phyloP scores from a whole-genome alignment of 2,888 invertebrate species.

The Dicyrtomina minuta region DNA sequence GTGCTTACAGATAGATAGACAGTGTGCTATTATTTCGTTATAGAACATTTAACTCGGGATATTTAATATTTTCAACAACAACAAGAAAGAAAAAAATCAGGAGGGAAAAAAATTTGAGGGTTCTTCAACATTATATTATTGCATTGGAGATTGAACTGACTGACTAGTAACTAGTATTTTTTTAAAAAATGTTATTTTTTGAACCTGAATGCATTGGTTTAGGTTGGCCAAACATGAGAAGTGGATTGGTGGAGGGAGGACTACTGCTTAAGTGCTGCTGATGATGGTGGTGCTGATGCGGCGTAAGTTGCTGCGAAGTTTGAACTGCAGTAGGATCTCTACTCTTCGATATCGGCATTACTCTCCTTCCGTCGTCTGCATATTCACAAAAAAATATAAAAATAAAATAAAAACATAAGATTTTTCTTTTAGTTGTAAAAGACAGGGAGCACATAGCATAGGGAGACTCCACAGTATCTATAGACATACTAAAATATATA shows the following conservation, averaged over 20 bases:
- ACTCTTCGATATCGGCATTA: slow-evolving; percentile 36
- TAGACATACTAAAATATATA: no score
- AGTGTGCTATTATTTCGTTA: no score
- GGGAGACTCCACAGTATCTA: no score
- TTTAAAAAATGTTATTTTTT: not conserved
- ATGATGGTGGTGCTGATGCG: slow-evolving; percentile 29
- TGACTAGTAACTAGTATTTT: no score
- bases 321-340: slow-evolving; percentile 30
- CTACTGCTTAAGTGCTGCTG: slow-evolving; percentile 30
- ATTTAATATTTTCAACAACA: no score
- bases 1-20: no score
- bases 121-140: no score
- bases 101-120: no score
- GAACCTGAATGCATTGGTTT: slow-evolving; percentile 40
- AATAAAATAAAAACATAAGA: slow-evolving; percentile 5
- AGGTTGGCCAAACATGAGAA: slow-evolving; percentile 38
- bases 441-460: not conserved
- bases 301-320: slow-evolving; percentile 25
- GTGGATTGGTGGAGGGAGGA: slow-evolving; percentile 23
- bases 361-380: slow-evolving; percentile 24
- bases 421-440: not conserved
- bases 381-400: not conserved
- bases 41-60: no score
- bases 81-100: no score
- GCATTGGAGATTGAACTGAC: no score